Percentiles rank a stretch among this genome's conserved stretches.
phyloP scores from a whole-genome alignment of 1,140 invertebrate genomes.

The Monomorium pharaonis region DNA sequence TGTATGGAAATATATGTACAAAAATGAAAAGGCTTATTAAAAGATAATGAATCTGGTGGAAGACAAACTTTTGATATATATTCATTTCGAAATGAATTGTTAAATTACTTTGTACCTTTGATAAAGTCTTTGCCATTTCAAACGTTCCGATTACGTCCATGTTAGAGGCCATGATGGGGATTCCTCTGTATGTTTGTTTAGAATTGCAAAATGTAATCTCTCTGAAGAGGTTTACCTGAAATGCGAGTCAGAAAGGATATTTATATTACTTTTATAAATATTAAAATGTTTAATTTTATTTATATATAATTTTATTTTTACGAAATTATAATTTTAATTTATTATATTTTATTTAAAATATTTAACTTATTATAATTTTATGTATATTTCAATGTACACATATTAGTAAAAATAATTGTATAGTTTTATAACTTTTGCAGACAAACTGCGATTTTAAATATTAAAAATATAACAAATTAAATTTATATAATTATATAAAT shows the following conservation, averaged over 20 bases:
- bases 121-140: conserved; percentile 94
- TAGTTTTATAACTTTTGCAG: too few species aligned
- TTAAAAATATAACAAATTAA: neutral
- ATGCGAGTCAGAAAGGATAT: conserved; percentile 68
- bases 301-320: too few species aligned
- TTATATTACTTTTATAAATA: neutral
- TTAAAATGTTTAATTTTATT: too few species aligned
- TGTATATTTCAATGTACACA: too few species aligned
- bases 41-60: neutral
- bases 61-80: neutral
- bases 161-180: conserved; percentile 97
- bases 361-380: too few species aligned
- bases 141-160: conserved; percentile 99
- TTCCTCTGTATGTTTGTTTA: conserved; percentile 92
- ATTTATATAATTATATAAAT: neutral
- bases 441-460: too few species aligned
- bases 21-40: neutral
- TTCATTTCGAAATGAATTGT: neutral
- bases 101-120: conserved; percentile 87
- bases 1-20: too few species aligned
- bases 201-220: conserved; percentile 96
- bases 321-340: too few species aligned
- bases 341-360: too few species aligned
- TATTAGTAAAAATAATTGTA: too few species aligned
- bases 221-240: conserved; percentile 93